Evolutionary conservation across 2,797 vertebrate genomes (phyloP).

Genomic region (Emys orbicularis): DNA sequence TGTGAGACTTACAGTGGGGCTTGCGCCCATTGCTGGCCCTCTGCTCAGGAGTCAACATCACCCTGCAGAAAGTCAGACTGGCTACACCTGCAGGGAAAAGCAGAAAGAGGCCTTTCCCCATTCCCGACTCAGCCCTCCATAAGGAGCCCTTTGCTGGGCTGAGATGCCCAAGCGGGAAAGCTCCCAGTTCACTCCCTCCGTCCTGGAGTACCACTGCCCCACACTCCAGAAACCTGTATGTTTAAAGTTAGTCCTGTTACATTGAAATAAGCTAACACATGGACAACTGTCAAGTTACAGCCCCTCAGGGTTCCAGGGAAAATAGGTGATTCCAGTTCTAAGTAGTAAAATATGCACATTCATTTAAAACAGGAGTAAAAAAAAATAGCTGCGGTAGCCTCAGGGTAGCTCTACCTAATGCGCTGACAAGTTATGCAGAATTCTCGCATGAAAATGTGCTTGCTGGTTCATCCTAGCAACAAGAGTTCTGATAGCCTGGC

Average conservation of each 20-base stretch:
- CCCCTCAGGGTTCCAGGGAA: not conserved
- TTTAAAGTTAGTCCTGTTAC: not conserved
- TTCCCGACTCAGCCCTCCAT: accelerated
- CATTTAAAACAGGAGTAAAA: not conserved
- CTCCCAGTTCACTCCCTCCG: not conserved
- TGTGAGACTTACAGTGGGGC: no score
- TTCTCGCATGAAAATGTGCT: not conserved
- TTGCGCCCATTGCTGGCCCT: not conserved
- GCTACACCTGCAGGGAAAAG: accelerated
- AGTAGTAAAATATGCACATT: constrained; percentile 28
- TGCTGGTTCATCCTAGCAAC: not conserved
- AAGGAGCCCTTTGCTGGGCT: not conserved
- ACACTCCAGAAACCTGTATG: accelerated
- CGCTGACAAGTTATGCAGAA: not conserved
- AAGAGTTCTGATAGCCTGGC: not conserved
- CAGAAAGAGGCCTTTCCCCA: not conserved
- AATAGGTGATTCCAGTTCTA: not conserved
- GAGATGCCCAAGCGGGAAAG: not conserved
- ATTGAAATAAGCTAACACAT: accelerated
- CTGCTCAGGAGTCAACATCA: not conserved
- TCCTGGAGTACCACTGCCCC: not conserved
- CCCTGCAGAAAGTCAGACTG: not conserved
- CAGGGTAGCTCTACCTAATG: not conserved
- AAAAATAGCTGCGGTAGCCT: not conserved
- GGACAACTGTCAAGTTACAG: not conserved